Evolutionary conservation across 2,888 invertebrate genomes (phyloP).

Genomic region (Netelia melanura): DNA sequence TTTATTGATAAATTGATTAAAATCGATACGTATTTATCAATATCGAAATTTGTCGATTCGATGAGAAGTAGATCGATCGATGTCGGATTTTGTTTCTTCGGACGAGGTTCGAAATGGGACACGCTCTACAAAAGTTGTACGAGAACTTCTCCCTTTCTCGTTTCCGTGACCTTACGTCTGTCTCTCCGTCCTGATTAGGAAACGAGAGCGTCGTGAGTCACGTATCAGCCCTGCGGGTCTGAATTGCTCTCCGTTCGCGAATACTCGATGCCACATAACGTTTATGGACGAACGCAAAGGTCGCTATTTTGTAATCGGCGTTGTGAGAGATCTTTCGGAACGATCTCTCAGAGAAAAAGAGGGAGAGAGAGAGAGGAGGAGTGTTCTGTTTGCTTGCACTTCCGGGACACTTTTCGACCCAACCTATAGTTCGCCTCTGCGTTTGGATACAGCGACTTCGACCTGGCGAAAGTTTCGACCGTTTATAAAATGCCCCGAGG

Average conservation of each 20-base stretch:
- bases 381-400: constrained; percentile 44
- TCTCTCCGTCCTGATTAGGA: constrained; percentile 38
- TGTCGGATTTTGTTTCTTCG: background rate
- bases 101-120: background rate
- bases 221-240: constrained; percentile 54
- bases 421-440: background rate
- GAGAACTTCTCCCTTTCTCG: constrained; percentile 2
- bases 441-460: constrained; percentile 22
- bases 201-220: constrained; percentile 56
- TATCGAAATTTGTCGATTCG: no score
- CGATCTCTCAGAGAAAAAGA: background rate
- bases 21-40: no score
- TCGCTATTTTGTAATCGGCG: constrained; percentile 51
- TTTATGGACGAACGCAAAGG: constrained; percentile 20
- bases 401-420: constrained; percentile 62
- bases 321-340: background rate
- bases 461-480: constrained; percentile 61
- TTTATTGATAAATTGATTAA: no score
- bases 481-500: constrained; percentile 31
- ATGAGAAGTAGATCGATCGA: background rate
- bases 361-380: constrained; percentile 24
- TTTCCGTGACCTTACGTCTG: constrained; percentile 11
- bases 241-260: constrained; percentile 35
- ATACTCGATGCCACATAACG: constrained; percentile 4
- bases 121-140: background rate